Conservation (phyloP, 2,888 invertebrate species). For the Cataglyphis livida region DNA sequence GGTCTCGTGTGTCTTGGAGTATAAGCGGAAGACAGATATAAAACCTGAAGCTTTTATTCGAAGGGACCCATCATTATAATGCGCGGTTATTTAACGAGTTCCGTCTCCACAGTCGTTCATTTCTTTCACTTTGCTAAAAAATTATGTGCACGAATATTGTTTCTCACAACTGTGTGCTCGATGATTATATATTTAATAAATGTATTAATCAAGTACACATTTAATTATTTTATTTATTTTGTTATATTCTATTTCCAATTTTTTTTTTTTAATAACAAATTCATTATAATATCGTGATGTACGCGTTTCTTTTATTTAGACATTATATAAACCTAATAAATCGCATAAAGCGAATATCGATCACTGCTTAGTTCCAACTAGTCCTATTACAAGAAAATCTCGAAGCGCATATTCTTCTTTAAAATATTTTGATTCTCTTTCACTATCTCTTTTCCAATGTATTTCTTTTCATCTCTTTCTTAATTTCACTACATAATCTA, state of each 20-base stretch:
- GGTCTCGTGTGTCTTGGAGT: conserved; percentile 46
- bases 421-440: too few relatives aligned
- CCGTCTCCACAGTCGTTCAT: not conserved
- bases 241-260: not conserved
- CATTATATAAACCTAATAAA: not conserved
- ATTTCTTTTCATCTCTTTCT: too few relatives aligned
- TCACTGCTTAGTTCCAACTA: conserved; percentile 20
- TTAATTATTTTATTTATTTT: not conserved
- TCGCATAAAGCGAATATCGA: not conserved
- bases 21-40: conserved; percentile 39
- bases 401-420: too few relatives aligned
- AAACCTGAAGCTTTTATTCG: conserved; percentile 43
- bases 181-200: conserved; percentile 20
- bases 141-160: not conserved
- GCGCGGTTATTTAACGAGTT: conserved; percentile 38
- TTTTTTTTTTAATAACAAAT: not conserved
- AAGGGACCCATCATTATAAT: conserved; percentile 3
- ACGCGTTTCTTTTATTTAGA: not conserved
- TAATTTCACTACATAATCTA: too few relatives aligned
- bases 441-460: too few relatives aligned
- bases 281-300: conserved; percentile 1
- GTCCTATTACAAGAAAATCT: too few relatives aligned
- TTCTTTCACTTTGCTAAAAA: conserved; percentile 9
- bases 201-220: not conserved
- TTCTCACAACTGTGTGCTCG: not conserved